Evolutionary conservation across 53 echinoderm and acorn worm species (phyloP).

Genomic region (Paracentrotus lividus): DNA sequence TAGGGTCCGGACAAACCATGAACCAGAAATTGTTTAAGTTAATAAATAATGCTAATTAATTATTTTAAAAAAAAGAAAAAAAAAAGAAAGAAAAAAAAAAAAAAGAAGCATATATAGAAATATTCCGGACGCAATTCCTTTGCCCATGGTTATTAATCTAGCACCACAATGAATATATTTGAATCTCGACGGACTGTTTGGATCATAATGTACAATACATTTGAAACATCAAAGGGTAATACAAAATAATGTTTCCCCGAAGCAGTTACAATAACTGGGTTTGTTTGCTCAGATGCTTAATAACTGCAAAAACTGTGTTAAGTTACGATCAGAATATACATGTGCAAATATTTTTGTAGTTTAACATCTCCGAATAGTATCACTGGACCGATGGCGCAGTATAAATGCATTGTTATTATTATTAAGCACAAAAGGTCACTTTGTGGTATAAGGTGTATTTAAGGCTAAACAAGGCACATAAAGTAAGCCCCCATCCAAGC

Average conservation of each 20-base stretch:
- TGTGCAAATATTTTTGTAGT: background rate
- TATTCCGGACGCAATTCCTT: background rate
- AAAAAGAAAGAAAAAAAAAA: background rate
- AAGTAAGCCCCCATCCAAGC: too few relatives aligned
- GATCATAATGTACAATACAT: background rate
- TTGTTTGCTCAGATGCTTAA: background rate
- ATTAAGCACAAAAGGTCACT: too few relatives aligned
- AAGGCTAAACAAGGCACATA: too few relatives aligned
- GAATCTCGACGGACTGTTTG: background rate
- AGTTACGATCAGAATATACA: background rate
- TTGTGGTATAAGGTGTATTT: too few relatives aligned
- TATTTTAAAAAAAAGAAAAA: background rate
- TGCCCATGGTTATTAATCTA: background rate
- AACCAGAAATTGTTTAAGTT: too few relatives aligned
- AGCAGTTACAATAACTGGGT: background rate
- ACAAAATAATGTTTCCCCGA: background rate
- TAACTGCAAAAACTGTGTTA: background rate
- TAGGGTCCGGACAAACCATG: background rate
- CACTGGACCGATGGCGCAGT: too few relatives aligned
- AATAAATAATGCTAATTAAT: too few relatives aligned
- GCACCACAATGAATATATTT: conserved; percentile 12
- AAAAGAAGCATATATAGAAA: too few relatives aligned
- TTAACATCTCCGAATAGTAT: background rate
- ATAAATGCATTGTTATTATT: too few relatives aligned
- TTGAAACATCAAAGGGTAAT: too few relatives aligned